These are phyloP conservation scores for Cryptocheilus praepositus DNA, from an alignment of 2,888 invertebrate genomes.

Conservation along the genomic window DNA sequence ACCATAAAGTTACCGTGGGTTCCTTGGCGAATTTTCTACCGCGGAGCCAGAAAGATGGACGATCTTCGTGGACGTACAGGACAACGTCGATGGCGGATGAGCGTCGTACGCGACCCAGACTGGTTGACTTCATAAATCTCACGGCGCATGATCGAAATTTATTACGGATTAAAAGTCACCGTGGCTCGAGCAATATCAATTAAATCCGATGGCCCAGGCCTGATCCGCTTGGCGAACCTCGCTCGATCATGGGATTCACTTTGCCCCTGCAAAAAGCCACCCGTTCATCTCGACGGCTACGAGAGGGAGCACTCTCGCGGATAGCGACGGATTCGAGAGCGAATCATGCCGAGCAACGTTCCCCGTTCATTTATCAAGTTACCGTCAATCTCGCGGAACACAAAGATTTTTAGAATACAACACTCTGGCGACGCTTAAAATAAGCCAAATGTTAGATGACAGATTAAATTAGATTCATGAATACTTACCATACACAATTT, in stretches of 20 bases:
- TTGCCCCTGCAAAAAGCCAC: slow-evolving; percentile 42
- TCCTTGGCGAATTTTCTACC: slow-evolving; percentile 35
- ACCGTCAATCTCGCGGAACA: too few relatives aligned
- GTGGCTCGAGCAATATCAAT: slow-evolving; percentile 65
- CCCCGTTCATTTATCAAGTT: too few relatives aligned
- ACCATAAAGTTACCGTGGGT: slow-evolving; percentile 40
- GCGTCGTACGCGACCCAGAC: neutral
- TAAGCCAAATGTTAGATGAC: too few relatives aligned
- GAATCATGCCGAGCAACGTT: slow-evolving; percentile 3
- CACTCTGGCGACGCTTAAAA: too few relatives aligned
- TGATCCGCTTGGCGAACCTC: slow-evolving; percentile 29
- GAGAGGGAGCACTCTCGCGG: slow-evolving; percentile 26
- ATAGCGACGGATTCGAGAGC: slow-evolving; percentile 40
- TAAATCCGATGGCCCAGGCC: slow-evolving; percentile 56
- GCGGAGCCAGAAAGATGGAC: slow-evolving; percentile 38
- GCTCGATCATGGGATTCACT: slow-evolving; percentile 29
- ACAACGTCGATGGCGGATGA: slow-evolving; percentile 8
- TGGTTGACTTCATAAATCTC: slow-evolving; percentile 67
- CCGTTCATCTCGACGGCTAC: slow-evolving; percentile 28
- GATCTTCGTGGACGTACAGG: neutral
- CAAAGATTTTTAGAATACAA: too few relatives aligned
- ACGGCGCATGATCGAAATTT: slow-evolving; percentile 66
- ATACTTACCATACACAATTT: too few relatives aligned
- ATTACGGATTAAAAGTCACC: slow-evolving; percentile 66
- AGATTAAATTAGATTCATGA: too few relatives aligned